Evolutionary conservation across 2,113 vertebrate species (phyloP).

Genomic region (Jaculus jaculus): DNA sequence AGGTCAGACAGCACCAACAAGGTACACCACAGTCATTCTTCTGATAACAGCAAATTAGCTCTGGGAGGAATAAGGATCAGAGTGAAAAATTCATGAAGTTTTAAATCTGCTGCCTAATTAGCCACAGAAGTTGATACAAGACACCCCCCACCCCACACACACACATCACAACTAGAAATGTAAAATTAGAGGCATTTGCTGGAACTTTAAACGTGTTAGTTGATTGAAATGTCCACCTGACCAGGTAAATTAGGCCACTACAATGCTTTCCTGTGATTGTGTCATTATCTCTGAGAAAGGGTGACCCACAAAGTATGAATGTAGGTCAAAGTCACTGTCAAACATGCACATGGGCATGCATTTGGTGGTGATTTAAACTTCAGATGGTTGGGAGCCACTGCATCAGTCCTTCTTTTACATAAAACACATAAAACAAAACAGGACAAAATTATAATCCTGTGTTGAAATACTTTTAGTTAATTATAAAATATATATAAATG

Average conservation of each 20-base stretch:
- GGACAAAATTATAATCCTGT: background rate
- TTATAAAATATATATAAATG: background rate
- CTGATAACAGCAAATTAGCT: slow-evolving; percentile 73
- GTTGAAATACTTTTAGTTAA: background rate
- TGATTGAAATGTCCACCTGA: slow-evolving; percentile 45
- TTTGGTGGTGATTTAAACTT: background rate
- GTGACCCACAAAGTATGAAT: slow-evolving; percentile 35
- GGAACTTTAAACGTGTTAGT: slow-evolving; percentile 52
- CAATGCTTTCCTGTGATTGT: slow-evolving; percentile 38
- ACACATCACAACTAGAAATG: slow-evolving; percentile 57
- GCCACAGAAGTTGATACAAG: slow-evolving; percentile 61
- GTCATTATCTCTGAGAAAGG: background rate
- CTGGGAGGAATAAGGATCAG: slow-evolving; percentile 59
- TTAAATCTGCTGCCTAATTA: slow-evolving; percentile 72
- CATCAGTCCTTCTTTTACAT: background rate
- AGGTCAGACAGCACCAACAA: slow-evolving; percentile 66
- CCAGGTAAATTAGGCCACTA: slow-evolving; percentile 24
- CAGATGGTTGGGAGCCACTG: background rate
- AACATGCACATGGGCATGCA: background rate
- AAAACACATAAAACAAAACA: background rate
- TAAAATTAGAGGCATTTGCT: slow-evolving; percentile 70
- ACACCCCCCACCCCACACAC: background rate
- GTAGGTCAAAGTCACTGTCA: slow-evolving; percentile 34
- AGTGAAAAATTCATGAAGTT: slow-evolving; percentile 77
- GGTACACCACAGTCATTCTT: slow-evolving; percentile 51